Base-by-base conservation (phyloP, 1,140 invertebrate genomes). In the Dolichoris vasculosae region DNA sequence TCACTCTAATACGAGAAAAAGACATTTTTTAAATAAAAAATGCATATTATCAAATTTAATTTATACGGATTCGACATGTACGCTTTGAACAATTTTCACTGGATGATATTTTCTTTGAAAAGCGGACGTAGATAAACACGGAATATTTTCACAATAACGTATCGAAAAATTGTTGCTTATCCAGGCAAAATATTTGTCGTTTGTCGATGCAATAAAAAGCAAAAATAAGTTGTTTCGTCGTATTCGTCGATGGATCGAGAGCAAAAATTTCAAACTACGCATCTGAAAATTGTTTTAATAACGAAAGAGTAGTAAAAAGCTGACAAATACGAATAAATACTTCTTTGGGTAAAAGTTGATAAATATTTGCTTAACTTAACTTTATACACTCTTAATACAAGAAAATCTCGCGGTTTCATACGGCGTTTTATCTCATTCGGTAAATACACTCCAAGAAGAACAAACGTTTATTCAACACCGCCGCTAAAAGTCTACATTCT, bases 371-470 rank as follows among this genome's bases (percentile, higher is more conserved):
- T 73, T 38, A 20, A 73, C 38, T 26, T 73, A 43, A 40, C 20
- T 4, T 73, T 73, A 73, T 73, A 43, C 69, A 43, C 69, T 73
- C 69, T 73, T 73, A 73, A 73, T 73, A 73, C 69, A 73, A 43
- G 69, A 73, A 73, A 73, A 73, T 40, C 69, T 43, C 32, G 69
- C 38, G 32, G 67, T 69, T 69, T 38, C 32, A 2, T 11, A 13
- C 7, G 23, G 26, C 30, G 6, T 23, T 23, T 71, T 7, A n/a
- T 20, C 38, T 23, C 17, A 15, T 38, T 38, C 38, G 20, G 23
- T 7, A n/a, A 73, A 11, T 17, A 59, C 55, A 26, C 55, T 3
- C 7, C 48, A 17, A 7, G 6, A 15, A 51, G 6, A 51, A 51
- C 15, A 51, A 51, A 51, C 7, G 48, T 17, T 51, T 17, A 17